A percentile compares a stretch with the other conserved stretches of the same genome.
These are phyloP conservation scores for Phrynocephalus vlangalii DNA, from an alignment of 2,797 vertebrate genomes.

Conservation along the genomic window DNA sequence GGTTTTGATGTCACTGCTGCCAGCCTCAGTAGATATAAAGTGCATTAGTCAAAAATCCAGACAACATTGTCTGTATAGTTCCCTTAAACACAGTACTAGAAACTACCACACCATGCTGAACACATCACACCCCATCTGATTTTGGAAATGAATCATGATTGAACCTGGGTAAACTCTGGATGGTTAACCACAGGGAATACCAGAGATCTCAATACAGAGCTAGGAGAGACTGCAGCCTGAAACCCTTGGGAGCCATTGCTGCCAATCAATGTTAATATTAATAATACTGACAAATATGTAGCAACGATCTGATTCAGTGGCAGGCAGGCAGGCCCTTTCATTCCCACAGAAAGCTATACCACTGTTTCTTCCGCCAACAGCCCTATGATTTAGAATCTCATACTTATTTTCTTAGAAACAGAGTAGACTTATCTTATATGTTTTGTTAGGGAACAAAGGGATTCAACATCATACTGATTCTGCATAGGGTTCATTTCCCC, in stretches of 20 bases:
- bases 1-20: neutral
- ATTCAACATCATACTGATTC: neutral
- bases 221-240: too few species aligned
- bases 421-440: neutral
- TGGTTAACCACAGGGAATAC: neutral
- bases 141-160: too few species aligned
- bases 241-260: too few species aligned
- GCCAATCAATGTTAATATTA: too few species aligned
- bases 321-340: too few species aligned
- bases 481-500: neutral
- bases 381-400: rapidly evolving
- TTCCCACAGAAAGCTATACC: neutral
- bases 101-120: too few species aligned
- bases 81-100: neutral
- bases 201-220: too few species aligned
- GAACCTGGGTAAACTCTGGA: neutral
- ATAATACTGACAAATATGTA: too few species aligned
- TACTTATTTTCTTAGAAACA: neutral
- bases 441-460: neutral
- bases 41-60: neutral
- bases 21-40: neutral
- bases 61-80: too few species aligned
- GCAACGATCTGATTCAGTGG: too few species aligned
- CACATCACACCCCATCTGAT: too few species aligned
- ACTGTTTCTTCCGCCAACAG: neutral